Conservation (phyloP, 1,140 invertebrate species). For the Littorina saxatilis region DNA sequence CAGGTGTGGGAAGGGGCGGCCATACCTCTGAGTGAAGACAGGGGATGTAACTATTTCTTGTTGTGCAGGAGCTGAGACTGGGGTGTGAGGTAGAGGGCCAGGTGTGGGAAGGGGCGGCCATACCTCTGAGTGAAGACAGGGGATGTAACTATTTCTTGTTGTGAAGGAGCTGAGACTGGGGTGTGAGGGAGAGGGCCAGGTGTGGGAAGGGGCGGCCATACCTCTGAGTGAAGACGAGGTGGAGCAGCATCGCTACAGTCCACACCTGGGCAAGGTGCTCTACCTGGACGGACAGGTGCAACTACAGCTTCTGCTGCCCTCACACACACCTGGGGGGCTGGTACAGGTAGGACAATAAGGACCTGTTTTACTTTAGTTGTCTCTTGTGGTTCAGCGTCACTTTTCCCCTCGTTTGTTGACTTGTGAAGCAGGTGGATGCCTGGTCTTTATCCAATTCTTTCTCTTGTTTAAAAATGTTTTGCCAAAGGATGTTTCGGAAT, state of each 20-base stretch:
- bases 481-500: no score
- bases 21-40: no score
- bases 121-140: slow-evolving; percentile 59
- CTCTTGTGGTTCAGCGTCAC: no score
- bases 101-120: slow-evolving; percentile 35
- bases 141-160: no score
- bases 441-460: no score
- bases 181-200: slow-evolving; percentile 40
- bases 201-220: slow-evolving; percentile 41
- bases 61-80: slow-evolving; percentile 51
- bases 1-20: no score
- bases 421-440: no score
- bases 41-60: no score
- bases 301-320: slow-evolving; percentile 33
- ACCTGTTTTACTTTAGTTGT: background rate
- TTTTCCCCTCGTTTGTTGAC: no score
- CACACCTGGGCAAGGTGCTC: slow-evolving; percentile 54
- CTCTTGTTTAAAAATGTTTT: no score
- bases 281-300: slow-evolving; percentile 62
- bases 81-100: slow-evolving; percentile 47
- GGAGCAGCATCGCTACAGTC: slow-evolving; percentile 53
- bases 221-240: slow-evolving; percentile 57
- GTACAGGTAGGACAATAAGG: background rate
- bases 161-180: slow-evolving; percentile 55
- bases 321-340: slow-evolving; percentile 21